A percentile compares a stretch with the other conserved stretches of the same genome.
Evolutionary conservation across 2,797 vertebrate genomes (phyloP).

Genomic region (Bovichtus diacanthus): DNA sequence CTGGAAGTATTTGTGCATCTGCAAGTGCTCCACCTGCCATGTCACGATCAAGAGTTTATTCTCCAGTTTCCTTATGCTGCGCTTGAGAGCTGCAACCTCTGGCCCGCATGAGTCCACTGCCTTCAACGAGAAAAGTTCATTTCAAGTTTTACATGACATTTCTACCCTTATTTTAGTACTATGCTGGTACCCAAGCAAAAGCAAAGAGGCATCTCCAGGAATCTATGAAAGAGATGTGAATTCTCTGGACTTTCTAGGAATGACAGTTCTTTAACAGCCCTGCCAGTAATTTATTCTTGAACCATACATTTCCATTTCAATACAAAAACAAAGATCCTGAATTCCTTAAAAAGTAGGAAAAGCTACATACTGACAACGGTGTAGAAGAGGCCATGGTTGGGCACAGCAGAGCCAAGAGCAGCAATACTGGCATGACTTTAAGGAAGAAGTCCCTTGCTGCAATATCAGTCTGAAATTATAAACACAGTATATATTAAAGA

Average conservation of each 20-base stretch:
- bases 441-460: background rate
- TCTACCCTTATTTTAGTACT: background rate
- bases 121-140: slow-evolving; percentile 60
- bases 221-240: background rate
- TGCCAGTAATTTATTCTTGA: background rate
- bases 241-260: slow-evolving; percentile 1
- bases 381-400: slow-evolving; percentile 65
- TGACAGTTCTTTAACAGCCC: background rate
- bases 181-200: background rate
- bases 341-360: background rate
- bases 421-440: slow-evolving; percentile 64
- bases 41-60: slow-evolving; percentile 83
- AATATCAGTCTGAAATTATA: slow-evolving; percentile 49
- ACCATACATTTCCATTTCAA: background rate
- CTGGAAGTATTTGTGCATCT: slow-evolving; percentile 83
- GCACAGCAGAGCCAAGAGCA: slow-evolving; percentile 78
- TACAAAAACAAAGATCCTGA: background rate
- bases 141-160: background rate
- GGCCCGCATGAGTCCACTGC: slow-evolving; percentile 80
- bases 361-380: slow-evolving; percentile 80
- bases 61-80: slow-evolving; percentile 85
- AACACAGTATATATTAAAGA: slow-evolving; percentile 11
- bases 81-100: slow-evolving; percentile 83
- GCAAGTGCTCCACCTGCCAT: slow-evolving; percentile 87
- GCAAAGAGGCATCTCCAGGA: background rate